A percentile compares a stretch with the other conserved stretches of the same genome.
phyloP scores from a whole-genome alignment of 2,113 vertebrate genomes.

The Amblyornis subalaris region DNA sequence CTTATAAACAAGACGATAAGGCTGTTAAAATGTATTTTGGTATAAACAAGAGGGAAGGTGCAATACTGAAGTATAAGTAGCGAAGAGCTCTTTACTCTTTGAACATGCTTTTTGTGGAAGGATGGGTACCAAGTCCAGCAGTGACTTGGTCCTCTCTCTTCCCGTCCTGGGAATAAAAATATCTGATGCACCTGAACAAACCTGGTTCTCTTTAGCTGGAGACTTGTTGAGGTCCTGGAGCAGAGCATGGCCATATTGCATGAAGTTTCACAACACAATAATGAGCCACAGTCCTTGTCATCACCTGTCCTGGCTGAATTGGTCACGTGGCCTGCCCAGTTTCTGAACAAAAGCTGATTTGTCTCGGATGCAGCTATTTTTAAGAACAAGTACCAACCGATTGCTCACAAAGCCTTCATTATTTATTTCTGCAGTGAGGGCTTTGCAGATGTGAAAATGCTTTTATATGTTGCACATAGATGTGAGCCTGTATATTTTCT shows the following conservation, averaged over 20 bases:
- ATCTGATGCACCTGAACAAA: neutral
- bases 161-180: neutral
- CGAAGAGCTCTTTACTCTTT: neutral
- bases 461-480: neutral
- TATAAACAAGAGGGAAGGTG: neutral
- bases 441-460: conserved; percentile 11
- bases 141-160: neutral
- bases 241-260: neutral
- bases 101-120: neutral
- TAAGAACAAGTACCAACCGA: neutral
- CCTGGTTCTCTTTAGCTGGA: neutral
- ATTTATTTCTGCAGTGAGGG: neutral
- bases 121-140: neutral
- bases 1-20: neutral
- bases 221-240: neutral
- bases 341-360: conserved; percentile 28
- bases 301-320: conserved; percentile 24
- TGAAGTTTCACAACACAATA: neutral
- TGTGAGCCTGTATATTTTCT: neutral
- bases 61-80: neutral
- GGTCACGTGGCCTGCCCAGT: neutral
- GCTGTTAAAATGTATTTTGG: neutral
- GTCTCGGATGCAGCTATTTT: conserved; percentile 44
- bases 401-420: conserved; percentile 35
- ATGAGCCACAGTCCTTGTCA: neutral